phyloP scores from a whole-genome alignment of 2,113 vertebrate genomes.

The Pongo pygmaeus region DNA sequence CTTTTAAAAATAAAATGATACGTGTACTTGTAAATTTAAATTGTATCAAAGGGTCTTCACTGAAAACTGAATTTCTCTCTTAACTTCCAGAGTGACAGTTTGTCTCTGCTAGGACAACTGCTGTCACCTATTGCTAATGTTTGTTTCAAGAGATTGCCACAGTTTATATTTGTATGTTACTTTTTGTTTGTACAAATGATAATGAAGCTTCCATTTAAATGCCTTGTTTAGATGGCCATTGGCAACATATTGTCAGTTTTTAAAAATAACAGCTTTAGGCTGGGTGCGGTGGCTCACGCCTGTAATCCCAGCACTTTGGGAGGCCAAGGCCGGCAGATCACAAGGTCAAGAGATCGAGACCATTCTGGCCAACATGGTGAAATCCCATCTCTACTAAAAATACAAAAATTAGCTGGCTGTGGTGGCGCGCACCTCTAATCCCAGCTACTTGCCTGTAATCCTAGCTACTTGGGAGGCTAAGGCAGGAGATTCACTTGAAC shows the following conservation, averaged over 20 bases:
- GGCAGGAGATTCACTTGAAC: too few relatives aligned
- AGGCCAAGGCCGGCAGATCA: too few relatives aligned
- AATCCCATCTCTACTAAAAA: too few relatives aligned
- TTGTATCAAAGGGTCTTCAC: not conserved
- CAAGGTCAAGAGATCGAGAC: too few relatives aligned
- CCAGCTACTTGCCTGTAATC: too few relatives aligned
- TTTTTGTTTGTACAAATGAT: not conserved
- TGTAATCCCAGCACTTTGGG: too few relatives aligned
- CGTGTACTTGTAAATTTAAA: not conserved
- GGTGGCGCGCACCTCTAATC: too few relatives aligned
- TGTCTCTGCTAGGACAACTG: not conserved
- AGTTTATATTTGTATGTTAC: not conserved
- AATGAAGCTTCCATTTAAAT: not conserved
- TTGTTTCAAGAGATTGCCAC: not conserved
- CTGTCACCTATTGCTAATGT: not conserved
- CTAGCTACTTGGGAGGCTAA: too few relatives aligned
- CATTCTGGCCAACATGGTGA: too few relatives aligned
- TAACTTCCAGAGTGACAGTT: not conserved
- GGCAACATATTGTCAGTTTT: not conserved
- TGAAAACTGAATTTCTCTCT: not conserved
- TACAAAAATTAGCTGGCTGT: too few relatives aligned
- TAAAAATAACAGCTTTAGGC: not conserved
- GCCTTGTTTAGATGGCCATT: not conserved
- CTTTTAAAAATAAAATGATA: constrained; percentile 14
- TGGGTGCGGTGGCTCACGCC: too few relatives aligned